phyloP scores from a whole-genome alignment of 2,797 vertebrate species.

The Periophthalmus magnuspinnatus region DNA sequence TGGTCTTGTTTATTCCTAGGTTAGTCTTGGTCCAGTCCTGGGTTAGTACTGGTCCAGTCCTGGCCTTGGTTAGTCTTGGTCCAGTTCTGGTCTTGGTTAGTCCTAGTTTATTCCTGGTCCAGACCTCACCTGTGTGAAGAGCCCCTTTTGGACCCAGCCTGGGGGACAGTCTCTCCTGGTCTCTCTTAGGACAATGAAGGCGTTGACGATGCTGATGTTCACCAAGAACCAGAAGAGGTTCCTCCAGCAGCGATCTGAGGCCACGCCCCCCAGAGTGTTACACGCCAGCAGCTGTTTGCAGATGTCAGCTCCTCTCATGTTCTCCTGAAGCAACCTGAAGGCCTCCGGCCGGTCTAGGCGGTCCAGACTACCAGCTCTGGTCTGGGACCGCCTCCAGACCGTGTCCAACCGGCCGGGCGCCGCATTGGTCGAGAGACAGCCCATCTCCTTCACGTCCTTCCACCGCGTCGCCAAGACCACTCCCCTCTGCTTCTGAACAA shows the following conservation, averaged over 20 bases:
- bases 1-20: background rate
- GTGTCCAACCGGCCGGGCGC: conserved; percentile 58
- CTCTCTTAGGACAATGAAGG: conserved; percentile 80
- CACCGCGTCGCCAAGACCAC: conserved; percentile 77
- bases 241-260: conserved; percentile 75
- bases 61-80: no score
- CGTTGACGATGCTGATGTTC: conserved; percentile 79
- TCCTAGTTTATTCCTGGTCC: background rate
- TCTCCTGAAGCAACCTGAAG: conserved; percentile 80
- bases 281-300: conserved; percentile 82
- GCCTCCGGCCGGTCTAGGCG: conserved; percentile 73
- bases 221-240: conserved; percentile 80
- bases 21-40: background rate
- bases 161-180: conserved; percentile 76
- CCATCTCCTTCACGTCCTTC: conserved; percentile 80
- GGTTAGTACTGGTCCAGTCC: no score
- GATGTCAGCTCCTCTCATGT: conserved; percentile 83
- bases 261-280: conserved; percentile 76
- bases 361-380: conserved; percentile 61
- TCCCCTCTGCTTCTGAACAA: conserved; percentile 66
- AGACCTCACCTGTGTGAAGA: conserved; percentile 71
- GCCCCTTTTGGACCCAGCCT: conserved; percentile 72
- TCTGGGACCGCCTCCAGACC: conserved; percentile 77
- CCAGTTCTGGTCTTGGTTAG: background rate
- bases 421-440: conserved; percentile 78